A percentile compares a stretch with the other conserved stretches of the same genome.
Evolutionary conservation across 2,888 invertebrate genomes (phyloP).

Genomic region (Drymonia ruficornis): DNA sequence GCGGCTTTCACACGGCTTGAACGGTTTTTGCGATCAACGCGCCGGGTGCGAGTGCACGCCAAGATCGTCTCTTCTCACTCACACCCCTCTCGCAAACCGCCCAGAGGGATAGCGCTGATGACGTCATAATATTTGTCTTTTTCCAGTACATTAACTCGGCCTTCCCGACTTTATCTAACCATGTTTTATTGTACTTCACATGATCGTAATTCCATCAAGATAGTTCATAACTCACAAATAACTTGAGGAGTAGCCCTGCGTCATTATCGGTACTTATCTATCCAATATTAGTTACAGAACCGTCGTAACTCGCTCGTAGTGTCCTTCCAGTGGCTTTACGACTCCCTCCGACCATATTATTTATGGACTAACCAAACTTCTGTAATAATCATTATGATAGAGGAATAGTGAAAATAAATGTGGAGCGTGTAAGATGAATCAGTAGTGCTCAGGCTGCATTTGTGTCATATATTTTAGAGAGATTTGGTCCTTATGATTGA

Average conservation of each 20-base stretch:
- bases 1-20: too few species aligned
- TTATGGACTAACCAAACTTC: constrained; percentile 26
- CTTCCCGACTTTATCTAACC: background rate
- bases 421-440: too few species aligned
- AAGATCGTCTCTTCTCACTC: too few species aligned
- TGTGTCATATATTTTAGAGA: too few species aligned
- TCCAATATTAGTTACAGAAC: constrained; percentile 14
- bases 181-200: background rate
- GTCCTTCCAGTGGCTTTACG: constrained; percentile 29
- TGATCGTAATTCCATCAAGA: background rate
- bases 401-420: background rate
- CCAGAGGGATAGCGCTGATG: too few species aligned
- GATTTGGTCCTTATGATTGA: too few species aligned
- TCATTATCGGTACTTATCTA: constrained; percentile 21
- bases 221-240: background rate
- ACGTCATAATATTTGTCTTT: too few species aligned
- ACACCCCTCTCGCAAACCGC: too few species aligned
- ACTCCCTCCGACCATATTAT: constrained; percentile 27
- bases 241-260: background rate
- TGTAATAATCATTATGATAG: background rate
- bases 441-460: too few species aligned
- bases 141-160: background rate
- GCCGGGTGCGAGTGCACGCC: too few species aligned
- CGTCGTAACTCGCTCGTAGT: constrained; percentile 20
- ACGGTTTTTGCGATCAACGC: too few species aligned